A percentile compares a stretch with the other conserved stretches of the same genome.
Conservation (phyloP, 2,888 invertebrate genomes). For the Pogonocherus hispidulus region DNA sequence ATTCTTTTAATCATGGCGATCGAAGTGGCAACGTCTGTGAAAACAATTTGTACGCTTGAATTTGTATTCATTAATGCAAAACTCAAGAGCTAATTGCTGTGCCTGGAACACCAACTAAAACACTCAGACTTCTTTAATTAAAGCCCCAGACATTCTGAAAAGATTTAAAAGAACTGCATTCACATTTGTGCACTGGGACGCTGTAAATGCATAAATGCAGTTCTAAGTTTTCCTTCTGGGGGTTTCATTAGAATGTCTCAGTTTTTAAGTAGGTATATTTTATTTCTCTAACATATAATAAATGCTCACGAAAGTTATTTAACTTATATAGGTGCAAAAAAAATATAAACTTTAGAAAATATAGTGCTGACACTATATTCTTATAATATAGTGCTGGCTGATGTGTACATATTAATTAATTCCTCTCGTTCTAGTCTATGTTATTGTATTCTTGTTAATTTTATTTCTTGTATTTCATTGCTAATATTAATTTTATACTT, state of each 20-base stretch:
- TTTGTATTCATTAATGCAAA: conserved; percentile 53
- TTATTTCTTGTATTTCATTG: too few relatives aligned
- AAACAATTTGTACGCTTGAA: conserved; percentile 47
- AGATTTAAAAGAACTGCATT: conserved; percentile 50
- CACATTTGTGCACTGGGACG: conserved; percentile 37
- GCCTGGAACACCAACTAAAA: conserved; percentile 45
- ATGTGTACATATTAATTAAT: too few relatives aligned
- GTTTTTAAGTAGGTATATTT: neutral
- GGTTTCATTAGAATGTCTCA: neutral
- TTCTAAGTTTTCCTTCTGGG: neutral
- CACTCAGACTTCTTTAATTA: conserved; percentile 47
- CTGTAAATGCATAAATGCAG: conserved; percentile 34
- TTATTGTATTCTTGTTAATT: too few relatives aligned
- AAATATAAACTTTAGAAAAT: too few relatives aligned
- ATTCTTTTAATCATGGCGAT: conserved; percentile 42
- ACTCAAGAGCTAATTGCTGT: conserved; percentile 51
- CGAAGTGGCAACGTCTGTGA: conserved; percentile 40
- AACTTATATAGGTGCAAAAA: too few relatives aligned
- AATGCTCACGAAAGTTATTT: neutral
- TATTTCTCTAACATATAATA: too few relatives aligned
- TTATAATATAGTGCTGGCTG: too few relatives aligned
- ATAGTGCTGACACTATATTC: too few relatives aligned
- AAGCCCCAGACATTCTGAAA: conserved; percentile 41
- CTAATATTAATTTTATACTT: too few relatives aligned
- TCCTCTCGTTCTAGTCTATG: too few relatives aligned